phyloP scores from a whole-genome alignment of 2,888 invertebrate genomes.

The Phyllotreta cruciferae region DNA sequence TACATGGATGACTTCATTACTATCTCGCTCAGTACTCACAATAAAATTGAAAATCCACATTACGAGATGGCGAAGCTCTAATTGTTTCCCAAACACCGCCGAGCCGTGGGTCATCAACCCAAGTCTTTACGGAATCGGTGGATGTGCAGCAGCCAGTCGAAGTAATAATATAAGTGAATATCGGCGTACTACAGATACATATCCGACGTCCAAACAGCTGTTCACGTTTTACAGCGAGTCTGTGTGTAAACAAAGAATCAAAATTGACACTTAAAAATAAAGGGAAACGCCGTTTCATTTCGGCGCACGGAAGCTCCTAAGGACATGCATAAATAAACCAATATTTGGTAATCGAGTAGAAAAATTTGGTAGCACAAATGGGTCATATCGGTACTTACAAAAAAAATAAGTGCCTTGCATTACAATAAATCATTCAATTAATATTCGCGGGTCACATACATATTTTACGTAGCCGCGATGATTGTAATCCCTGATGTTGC shows the following conservation, averaged over 20 bases:
- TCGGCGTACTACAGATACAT: slow-evolving; percentile 11
- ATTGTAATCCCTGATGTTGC: slow-evolving; percentile 34
- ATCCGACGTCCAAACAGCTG: slow-evolving; percentile 18
- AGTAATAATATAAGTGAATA: slow-evolving; percentile 27
- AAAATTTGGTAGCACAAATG: not conserved
- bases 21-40: too few species aligned
- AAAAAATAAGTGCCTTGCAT: too few species aligned
- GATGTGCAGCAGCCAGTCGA: slow-evolving; percentile 1
- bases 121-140: slow-evolving; percentile 2
- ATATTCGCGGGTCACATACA: slow-evolving; percentile 18
- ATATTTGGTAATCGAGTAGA: not conserved
- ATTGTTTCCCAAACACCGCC: slow-evolving; percentile 6
- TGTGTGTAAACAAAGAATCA: slow-evolving; percentile 21
- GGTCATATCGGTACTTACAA: too few species aligned
- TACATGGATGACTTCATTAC: too few species aligned
- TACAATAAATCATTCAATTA: too few species aligned
- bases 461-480: slow-evolving; percentile 28
- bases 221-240: slow-evolving; percentile 17
- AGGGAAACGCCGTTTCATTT: slow-evolving; percentile 16
- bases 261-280: slow-evolving; percentile 18
- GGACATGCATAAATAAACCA: slow-evolving; percentile 1
- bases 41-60: not conserved
- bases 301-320: slow-evolving; percentile 2
- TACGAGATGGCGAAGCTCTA: slow-evolving; percentile 8
- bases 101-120: slow-evolving; percentile 22